Evolutionary conservation across 2,113 vertebrate genomes (phyloP).

Genomic region (Callorhinus ursinus): DNA sequence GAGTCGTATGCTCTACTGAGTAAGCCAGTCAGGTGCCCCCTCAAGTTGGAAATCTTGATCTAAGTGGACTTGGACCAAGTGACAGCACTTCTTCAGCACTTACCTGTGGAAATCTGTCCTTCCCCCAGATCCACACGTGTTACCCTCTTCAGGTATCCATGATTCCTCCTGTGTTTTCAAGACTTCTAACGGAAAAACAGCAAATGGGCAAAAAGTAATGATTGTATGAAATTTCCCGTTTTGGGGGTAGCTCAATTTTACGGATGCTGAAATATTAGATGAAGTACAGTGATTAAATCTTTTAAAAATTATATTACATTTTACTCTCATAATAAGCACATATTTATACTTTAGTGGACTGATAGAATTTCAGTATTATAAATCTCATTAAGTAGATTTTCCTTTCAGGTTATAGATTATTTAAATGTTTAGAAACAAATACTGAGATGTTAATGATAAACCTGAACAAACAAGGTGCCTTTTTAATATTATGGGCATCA

Average conservation of each 20-base stretch:
- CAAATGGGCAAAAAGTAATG: conserved; percentile 14
- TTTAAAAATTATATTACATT: background rate
- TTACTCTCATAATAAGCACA: background rate
- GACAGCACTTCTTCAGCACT: background rate
- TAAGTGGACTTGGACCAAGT: background rate
- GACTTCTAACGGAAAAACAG: conserved; percentile 14
- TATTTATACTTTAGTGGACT: background rate
- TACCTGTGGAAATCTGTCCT: background rate
- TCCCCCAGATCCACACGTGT: background rate
- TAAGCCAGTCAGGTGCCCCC: background rate
- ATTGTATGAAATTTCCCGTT: background rate
- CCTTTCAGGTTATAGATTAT: conserved; percentile 10
- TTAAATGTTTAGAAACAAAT: conserved; percentile 31
- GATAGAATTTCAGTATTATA: conserved; percentile 4
- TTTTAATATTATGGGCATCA: background rate
- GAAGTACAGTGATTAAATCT: conserved; percentile 1
- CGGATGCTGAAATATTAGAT: background rate
- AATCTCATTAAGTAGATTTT: conserved; percentile 6
- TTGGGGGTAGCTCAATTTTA: background rate
- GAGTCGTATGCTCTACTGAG: background rate
- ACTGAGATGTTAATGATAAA: conserved; percentile 34
- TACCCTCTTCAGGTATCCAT: background rate
- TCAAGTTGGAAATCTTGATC: background rate
- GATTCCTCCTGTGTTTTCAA: background rate
- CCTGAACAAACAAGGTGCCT: background rate